phyloP scores from a whole-genome alignment of 1,140 invertebrate species.

The Platorchestia sp. region DNA sequence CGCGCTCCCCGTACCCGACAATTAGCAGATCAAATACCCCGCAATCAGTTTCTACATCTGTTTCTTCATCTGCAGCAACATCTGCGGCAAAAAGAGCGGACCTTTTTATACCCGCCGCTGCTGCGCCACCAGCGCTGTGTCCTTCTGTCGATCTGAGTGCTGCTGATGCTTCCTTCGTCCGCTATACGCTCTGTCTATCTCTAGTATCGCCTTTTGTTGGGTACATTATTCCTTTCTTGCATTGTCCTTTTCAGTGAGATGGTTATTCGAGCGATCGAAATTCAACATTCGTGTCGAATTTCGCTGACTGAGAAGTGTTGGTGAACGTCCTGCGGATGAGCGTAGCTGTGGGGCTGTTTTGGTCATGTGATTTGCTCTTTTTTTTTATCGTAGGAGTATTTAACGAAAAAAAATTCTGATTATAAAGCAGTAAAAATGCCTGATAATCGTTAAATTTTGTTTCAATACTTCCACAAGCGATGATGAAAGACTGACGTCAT shows the following conservation, averaged over 20 bases:
- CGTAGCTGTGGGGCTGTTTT: neutral
- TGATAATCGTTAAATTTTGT: too few relatives aligned
- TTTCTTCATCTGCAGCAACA: slow-evolving; percentile 51
- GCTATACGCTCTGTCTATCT: neutral
- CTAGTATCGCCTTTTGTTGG: neutral
- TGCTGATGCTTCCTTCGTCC: neutral
- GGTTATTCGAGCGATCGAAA: neutral
- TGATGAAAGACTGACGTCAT: neutral
- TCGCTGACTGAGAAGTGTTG: neutral
- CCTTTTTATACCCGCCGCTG: neutral
- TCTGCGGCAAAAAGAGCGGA: slow-evolving; percentile 1
- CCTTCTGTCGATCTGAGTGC: neutral
- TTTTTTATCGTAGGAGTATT: too few relatives aligned
- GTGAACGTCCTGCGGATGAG: neutral
- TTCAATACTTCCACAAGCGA: too few relatives aligned
- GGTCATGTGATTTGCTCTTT: neutral
- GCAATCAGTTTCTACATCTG: slow-evolving; percentile 54
- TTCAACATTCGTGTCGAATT: neutral
- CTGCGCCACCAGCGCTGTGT: neutral
- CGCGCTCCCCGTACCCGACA: neutral
- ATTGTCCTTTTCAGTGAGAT: neutral
- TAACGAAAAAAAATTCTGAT: too few relatives aligned
- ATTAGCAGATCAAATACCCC: slow-evolving; percentile 43
- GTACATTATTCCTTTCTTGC: neutral
- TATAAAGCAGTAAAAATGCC: too few relatives aligned